Conservation (phyloP, 2,113 vertebrate genomes). For the Pterocles gutturalis region DNA sequence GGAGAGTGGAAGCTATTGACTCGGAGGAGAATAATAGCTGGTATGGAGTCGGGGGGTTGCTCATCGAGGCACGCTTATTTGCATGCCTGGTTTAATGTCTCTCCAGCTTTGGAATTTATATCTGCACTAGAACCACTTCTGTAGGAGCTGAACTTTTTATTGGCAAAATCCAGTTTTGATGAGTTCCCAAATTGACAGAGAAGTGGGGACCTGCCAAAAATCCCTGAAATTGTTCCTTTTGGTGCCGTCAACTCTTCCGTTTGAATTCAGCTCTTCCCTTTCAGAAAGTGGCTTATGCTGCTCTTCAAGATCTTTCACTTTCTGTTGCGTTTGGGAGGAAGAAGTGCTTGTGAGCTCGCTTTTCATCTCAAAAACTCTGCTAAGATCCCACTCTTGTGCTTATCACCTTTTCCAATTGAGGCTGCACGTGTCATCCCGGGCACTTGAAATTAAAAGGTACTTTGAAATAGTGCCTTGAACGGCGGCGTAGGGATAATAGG, state of each 20-base stretch:
- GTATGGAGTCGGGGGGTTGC: neutral
- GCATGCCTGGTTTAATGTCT: neutral
- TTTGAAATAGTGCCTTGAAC: neutral
- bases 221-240: neutral
- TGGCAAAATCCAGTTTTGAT: neutral
- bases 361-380: conserved; percentile 26
- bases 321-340: neutral
- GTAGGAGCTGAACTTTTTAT: rapidly evolving
- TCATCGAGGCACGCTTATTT: neutral
- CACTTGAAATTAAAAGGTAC: conserved; percentile 48
- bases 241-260: rapidly evolving
- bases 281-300: neutral
- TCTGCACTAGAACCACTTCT: neutral
- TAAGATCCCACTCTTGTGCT: conserved; percentile 24
- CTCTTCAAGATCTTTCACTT: neutral
- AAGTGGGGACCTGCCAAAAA: neutral
- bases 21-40: neutral
- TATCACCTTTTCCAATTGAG: conserved; percentile 26
- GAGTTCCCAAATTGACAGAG: rapidly evolving
- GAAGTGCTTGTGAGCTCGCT: neutral
- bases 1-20: conserved; percentile 49
- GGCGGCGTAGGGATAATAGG: neutral
- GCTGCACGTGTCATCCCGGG: neutral
- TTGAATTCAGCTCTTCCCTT: neutral
- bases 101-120: rapidly evolving